phyloP scores from a whole-genome alignment of 2,888 invertebrate species.

The Tyria jacobaeae region DNA sequence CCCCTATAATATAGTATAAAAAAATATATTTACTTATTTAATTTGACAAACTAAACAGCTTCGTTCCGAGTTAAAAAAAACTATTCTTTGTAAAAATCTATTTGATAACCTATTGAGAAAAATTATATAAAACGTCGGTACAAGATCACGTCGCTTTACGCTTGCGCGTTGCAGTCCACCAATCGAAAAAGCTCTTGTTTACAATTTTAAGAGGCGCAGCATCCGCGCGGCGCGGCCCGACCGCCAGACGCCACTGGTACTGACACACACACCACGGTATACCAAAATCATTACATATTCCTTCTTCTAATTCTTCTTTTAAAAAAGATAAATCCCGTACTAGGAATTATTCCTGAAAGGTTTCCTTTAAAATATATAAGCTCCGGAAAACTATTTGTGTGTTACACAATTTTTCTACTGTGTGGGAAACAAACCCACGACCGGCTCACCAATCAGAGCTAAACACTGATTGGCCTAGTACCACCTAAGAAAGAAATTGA shows the following conservation, averaged over 20 bases:
- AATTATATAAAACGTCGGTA: conserved; percentile 47
- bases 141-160: conserved; percentile 61
- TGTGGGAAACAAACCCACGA: no score
- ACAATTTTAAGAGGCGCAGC: conserved; percentile 79
- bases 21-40: no score
- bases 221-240: conserved; percentile 65
- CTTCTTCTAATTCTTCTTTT: background rate
- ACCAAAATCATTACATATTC: conserved; percentile 15
- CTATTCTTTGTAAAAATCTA: background rate
- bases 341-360: no score
- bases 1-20: no score
- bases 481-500: no score
- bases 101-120: background rate
- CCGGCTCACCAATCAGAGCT: no score
- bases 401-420: no score
- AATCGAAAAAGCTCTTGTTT: conserved; percentile 84
- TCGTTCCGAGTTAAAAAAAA: background rate
- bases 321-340: no score
- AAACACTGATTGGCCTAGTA: no score
- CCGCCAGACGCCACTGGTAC: conserved; percentile 59
- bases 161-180: conserved; percentile 76
- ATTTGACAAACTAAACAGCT: no score
- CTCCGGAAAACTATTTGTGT: no score
- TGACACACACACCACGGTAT: conserved; percentile 28
- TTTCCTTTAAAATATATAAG: no score